Evolutionary conservation across 2,888 invertebrate genomes (phyloP).

Genomic region (Exephanes ischioxanthus): DNA sequence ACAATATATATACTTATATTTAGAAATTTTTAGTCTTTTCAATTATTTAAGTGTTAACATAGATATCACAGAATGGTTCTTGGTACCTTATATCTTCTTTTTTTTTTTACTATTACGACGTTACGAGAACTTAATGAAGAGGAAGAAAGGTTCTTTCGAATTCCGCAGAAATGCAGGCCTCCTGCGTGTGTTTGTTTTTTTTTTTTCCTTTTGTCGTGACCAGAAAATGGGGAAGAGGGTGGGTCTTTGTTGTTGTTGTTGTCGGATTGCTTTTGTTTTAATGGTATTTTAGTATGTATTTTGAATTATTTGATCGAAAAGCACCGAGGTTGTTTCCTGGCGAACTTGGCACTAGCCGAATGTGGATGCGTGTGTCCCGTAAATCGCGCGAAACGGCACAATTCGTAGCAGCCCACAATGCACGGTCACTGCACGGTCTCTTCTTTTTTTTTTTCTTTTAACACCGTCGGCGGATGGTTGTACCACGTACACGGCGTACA

Average conservation of each 20-base stretch:
- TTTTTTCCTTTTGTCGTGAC: constrained; percentile 38
- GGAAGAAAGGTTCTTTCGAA: constrained; percentile 82
- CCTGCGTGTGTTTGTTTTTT: constrained; percentile 49
- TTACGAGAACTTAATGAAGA: constrained; percentile 83
- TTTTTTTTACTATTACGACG: constrained; percentile 79
- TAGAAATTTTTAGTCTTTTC: constrained; percentile 84
- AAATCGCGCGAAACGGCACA: constrained; percentile 71
- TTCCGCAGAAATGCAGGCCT: constrained; percentile 79
- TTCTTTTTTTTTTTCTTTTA: constrained; percentile 46
- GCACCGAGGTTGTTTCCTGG: constrained; percentile 70
- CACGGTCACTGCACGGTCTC: constrained; percentile 54
- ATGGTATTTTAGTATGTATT: constrained; percentile 63
- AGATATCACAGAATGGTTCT: constrained; percentile 89
- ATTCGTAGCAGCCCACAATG: constrained; percentile 56
- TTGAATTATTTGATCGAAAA: constrained; percentile 70
- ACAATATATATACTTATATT: constrained; percentile 84
- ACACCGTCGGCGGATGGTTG: constrained; percentile 44
- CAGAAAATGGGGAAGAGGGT: constrained; percentile 58
- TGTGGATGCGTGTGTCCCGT: constrained; percentile 69
- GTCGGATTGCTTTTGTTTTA: constrained; percentile 11
- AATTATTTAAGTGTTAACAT: constrained; percentile 86
- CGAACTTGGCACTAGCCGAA: constrained; percentile 71
- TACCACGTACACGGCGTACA: constrained; percentile 54
- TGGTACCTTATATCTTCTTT: constrained; percentile 84
- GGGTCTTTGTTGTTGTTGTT: constrained; percentile 49